Conservation (phyloP, 2,888 invertebrate species). For the Neocrepidodera transversa region DNA sequence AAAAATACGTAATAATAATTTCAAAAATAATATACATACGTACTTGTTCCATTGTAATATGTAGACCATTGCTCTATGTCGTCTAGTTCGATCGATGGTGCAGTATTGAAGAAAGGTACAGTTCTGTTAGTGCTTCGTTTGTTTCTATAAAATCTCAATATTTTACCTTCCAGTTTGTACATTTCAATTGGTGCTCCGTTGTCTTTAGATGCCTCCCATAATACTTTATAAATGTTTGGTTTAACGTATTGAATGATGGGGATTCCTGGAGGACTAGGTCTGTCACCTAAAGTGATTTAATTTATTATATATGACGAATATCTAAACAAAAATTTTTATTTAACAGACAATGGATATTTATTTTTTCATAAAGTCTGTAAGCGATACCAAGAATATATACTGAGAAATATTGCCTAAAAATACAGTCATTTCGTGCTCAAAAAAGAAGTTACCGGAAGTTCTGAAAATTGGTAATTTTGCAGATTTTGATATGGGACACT, state of each 20-base stretch:
- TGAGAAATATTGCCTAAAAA: too few species aligned
- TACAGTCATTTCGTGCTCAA: too few species aligned
- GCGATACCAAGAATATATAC: too few species aligned
- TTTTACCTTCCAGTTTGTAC: slow-evolving; percentile 78
- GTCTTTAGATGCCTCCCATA: slow-evolving; percentile 80
- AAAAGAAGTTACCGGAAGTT: too few species aligned
- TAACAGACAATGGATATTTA: too few species aligned
- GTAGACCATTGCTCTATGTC: slow-evolving; percentile 67
- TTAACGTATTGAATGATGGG: slow-evolving; percentile 78
- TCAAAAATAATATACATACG: slow-evolving; percentile 14
- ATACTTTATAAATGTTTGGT: slow-evolving; percentile 77
- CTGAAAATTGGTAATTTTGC: too few species aligned
- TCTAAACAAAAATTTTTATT: too few species aligned
- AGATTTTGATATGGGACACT: too few species aligned
- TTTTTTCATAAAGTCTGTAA: too few species aligned
- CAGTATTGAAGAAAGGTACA: slow-evolving; percentile 55
- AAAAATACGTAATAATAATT: background rate
- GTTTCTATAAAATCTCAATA: slow-evolving; percentile 52
- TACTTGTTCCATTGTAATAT: slow-evolving; percentile 80
- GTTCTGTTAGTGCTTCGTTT: slow-evolving; percentile 56
- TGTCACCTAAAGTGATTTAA: slow-evolving; percentile 73
- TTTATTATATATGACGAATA: too few species aligned
- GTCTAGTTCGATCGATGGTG: slow-evolving; percentile 65
- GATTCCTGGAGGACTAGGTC: slow-evolving; percentile 79
- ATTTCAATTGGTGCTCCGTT: slow-evolving; percentile 78